phyloP scores from a whole-genome alignment of 2,888 invertebrate genomes.

The Philaethria dido region DNA sequence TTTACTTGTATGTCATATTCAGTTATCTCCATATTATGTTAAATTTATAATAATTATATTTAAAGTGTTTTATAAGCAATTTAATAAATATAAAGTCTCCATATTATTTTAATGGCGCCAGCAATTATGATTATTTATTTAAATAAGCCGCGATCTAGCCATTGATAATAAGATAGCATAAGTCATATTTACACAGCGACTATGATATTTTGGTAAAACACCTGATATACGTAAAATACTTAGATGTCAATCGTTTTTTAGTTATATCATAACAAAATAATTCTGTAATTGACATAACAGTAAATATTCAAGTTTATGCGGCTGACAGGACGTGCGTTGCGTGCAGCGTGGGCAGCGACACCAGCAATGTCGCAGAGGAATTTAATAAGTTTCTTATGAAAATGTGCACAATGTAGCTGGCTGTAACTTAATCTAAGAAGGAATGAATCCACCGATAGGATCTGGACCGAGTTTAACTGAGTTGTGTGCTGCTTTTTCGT shows the following conservation, averaged over 20 bases:
- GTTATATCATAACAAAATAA: slow-evolving; percentile 1
- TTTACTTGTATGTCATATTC: not conserved
- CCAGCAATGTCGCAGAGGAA: no score
- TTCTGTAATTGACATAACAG: slow-evolving; percentile 19
- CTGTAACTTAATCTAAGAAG: slow-evolving; percentile 73
- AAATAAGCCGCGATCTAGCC: no score
- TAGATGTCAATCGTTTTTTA: not conserved
- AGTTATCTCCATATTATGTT: not conserved
- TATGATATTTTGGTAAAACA: not conserved
- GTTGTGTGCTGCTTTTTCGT: slow-evolving; percentile 43
- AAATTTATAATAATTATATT: no score
- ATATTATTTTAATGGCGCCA: no score
- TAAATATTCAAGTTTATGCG: slow-evolving; percentile 30
- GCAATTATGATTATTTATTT: not conserved
- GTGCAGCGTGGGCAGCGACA: slow-evolving; percentile 55
- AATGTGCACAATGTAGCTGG: slow-evolving; percentile 68
- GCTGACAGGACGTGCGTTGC: slow-evolving; percentile 28
- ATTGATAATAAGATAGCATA: no score
- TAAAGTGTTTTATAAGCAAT: not conserved
- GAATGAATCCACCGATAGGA: slow-evolving; percentile 72
- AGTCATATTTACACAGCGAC: not conserved
- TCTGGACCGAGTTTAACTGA: slow-evolving; percentile 61
- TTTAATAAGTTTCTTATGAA: slow-evolving; percentile 76
- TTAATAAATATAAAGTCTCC: not conserved
- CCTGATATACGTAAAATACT: not conserved